phyloP scores from a whole-genome alignment of 92 coral and sea anemone species.

The Epizoanthus ramosus region DNA sequence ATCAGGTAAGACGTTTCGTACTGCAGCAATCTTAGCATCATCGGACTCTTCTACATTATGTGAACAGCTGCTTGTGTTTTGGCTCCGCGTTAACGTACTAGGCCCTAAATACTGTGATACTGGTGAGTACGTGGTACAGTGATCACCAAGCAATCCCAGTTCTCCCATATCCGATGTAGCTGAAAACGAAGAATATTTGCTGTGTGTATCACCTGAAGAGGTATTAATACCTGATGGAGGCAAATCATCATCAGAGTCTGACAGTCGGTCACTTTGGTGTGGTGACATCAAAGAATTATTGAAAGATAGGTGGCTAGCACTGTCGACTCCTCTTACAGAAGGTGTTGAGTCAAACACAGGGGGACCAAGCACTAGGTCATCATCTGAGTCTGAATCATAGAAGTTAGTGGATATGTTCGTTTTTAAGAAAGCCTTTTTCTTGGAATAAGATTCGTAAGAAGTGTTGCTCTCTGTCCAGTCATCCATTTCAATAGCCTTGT shows the following conservation, averaged over 20 bases:
- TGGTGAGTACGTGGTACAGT: background rate
- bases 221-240: background rate
- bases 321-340: background rate
- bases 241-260: conserved; percentile 30
- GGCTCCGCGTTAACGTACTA: background rate
- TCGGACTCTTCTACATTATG: background rate
- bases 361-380: background rate
- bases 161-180: background rate
- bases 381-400: conserved; percentile 14
- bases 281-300: background rate
- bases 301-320: background rate
- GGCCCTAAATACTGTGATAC: background rate
- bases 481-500: background rate
- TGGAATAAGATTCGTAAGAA: background rate
- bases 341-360: background rate
- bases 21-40: conserved; percentile 14
- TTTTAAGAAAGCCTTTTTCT: conserved; percentile 19
- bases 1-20: conserved; percentile 17
- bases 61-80: background rate
- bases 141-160: background rate
- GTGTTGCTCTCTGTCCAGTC: background rate
- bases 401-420: background rate
- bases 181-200: background rate
- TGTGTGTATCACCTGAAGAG: background rate
- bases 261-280: background rate